Base-by-base conservation (phyloP, 2,888 invertebrate species). In the Drosophila eohydei region DNA sequence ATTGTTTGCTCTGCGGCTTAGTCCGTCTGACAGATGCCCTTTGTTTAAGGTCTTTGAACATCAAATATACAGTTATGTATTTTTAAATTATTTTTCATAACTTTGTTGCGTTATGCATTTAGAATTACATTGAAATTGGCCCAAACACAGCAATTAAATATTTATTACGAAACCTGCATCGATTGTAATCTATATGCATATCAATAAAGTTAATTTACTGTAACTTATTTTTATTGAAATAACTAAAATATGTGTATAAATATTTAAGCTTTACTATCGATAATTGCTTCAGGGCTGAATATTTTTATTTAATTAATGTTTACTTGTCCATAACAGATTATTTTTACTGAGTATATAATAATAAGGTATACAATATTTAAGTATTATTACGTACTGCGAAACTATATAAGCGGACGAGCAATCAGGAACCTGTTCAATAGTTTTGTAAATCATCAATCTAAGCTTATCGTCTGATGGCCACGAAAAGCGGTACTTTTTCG, bases 1-100 rank as follows among this genome's bases (percentile, higher is more conserved):
- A 79, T 66, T 72, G 77, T 74, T 77, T 81, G 68, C 74, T 58
- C 62, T 43, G 32, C 16, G 72, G 74, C 74, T 83, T 77, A 84
- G 58, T 40, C 48, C 34, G 54, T 44, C 56, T 43, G 54, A 44
- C 41, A 59, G 66, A 80, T 83, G 71, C 78, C 55, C 74, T 83
- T 70, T 82, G 46, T 48, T 46, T 21, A 3, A 8, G 8, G 8
- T 56, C 32, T 4, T 41, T 1, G 21, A 56, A 38, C 48, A 43
- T 26, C n/a, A 11, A 30, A 38, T 38, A 34, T 34, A 26, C 7
- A 16, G 8, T 4, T 52, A 6, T 51, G 21, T n/a, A 40, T 61
- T 44, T 26, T 7, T n/a, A 9, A 51, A 60, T 44, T 43, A 14
- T 2, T 26, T 21, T 54, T 41, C 0, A 9, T 34, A 26, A 12